Evolutionary conservation across 2,797 vertebrate genomes (phyloP), one percentile per base, ranked within the genome.

Genomic region (Choloepus didactylus): DNA sequence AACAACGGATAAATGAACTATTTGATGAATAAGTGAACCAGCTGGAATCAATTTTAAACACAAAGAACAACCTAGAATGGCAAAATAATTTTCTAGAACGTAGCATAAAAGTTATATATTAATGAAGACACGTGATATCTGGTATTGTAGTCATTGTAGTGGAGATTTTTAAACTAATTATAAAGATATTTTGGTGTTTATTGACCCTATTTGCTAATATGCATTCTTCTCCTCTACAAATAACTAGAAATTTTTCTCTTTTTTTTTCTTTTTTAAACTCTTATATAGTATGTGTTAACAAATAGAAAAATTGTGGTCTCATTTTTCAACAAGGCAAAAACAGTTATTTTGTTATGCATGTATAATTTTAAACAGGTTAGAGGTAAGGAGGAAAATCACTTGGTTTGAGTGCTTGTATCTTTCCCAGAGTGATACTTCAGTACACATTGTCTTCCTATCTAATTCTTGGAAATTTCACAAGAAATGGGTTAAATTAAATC

Each of bases 151-250:
- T 91, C 44, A 27, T 27, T 23, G 67, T 35, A 70, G 51, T 46
- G 64, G 69, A 95, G 21, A 64, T 25, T 91, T 91, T 87, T 69
- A 86, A 86, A 25, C 41, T 90, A 83, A 91, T 86, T 77, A 80
- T n/a, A 91, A 89, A 75, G 69, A 88, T 67, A 88, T 38, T 44
- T 64, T 21, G 54, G 41, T 9, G 31, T 67, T 21, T 56, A 38
- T 49, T 38, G 44, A 31, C 9, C 29, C 9, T 91, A 41, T 64
- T 82, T 94, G 16, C 64, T 35, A 91, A 29, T 66, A 81, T 69
- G 54, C 81, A 67, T 41, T 72, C 11, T 75, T 31, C 79, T 81
- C 6, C 15, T 27, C 9, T 35, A 87, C 41, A n/a, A 59, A 23
- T 5, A 87, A 73, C 87, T 27, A 70, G 25, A 79, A 66, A 60